Evolutionary conservation across 1,140 invertebrate species (phyloP), one percentile per base, ranked within the genome.

Genomic region (Euglossa dilemma): DNA sequence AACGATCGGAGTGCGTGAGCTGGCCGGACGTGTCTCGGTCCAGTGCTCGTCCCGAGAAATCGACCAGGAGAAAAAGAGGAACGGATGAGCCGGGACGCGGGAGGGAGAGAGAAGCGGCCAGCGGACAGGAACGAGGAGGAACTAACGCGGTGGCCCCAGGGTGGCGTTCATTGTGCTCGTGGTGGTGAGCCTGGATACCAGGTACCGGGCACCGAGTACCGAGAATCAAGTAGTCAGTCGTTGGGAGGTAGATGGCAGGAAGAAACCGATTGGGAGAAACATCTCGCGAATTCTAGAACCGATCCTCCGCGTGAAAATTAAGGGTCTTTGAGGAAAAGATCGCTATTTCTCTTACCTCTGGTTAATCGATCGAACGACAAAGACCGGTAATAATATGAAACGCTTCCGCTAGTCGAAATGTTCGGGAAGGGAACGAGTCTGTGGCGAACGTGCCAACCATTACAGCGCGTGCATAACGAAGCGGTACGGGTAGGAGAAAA

Each of bases 101-200:
- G 57, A 52, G 45, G 47, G 52, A 59, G 28, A 43, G 74, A 79
- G 85, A 64, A 43, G 25, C 83, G 75, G 66, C 25, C 20, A 80
- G 45, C 69, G 77, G 79, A 66, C 61, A 85, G 72, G 78, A 82
- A 87, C 73, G 77, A 78, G 87, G 86, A 72, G 67, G 80, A 89
- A 85, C 85, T 80, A 87, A 89, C 73, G 85, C 80, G 85, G 87
- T 89, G 88, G 88, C 88, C 88, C 81, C 83, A 69, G 88, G 88
- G 88, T 89, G 83, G 87, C 72, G 81, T 88, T 63, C 59, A 69
- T 25, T 86, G 78, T 76, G 72, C 72, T 80, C 63, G 85, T 78
- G 85, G 71, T 87, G 85, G 87, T 83, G 82, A 85, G 57, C 45
- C 70, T 64, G 61, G 50, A 69, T 84, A 86, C 70, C 71, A n/a